phyloP scores from a whole-genome alignment of 2,113 vertebrate genomes.

The Cathartes aura region DNA sequence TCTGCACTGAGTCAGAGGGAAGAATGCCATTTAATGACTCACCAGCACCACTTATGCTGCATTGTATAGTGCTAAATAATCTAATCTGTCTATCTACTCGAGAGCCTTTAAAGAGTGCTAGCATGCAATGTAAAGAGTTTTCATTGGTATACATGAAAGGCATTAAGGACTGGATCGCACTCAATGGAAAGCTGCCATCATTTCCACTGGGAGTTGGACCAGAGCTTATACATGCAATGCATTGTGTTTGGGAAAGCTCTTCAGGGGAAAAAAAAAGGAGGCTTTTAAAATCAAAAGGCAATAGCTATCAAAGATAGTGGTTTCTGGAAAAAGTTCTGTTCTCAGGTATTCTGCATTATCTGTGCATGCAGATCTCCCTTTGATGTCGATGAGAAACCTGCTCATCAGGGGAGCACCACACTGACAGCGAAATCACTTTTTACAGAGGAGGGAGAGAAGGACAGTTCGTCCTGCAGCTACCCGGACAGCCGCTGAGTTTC shows the following conservation, averaged over 20 bases:
- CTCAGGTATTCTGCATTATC: constrained; percentile 44
- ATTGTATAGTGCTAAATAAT: constrained; percentile 67
- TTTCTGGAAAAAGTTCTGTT: constrained; percentile 30
- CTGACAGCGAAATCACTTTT: not conserved
- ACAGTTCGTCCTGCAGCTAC: not conserved
- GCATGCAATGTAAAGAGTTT: constrained; percentile 62
- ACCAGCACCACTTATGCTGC: constrained; percentile 52
- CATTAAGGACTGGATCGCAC: not conserved
- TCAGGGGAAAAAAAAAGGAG: fast-evolving
- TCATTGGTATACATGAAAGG: constrained; percentile 45
- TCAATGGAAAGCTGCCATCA: constrained; percentile 50
- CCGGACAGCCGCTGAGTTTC: not conserved
- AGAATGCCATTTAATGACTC: constrained; percentile 63
- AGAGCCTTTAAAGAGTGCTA: constrained; percentile 52
- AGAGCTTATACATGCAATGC: not conserved
- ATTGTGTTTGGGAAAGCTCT: not conserved
- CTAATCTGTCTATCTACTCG: constrained; percentile 63
- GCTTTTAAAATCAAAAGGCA: constrained; percentile 26
- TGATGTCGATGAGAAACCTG: constrained; percentile 41
- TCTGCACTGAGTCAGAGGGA: constrained; percentile 63
- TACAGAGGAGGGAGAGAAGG: not conserved
- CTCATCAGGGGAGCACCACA: not conserved
- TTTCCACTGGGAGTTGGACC: constrained; percentile 1
- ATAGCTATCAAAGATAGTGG: constrained; percentile 51
- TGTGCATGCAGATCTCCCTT: constrained; percentile 39